Evolutionary conservation across 1,140 invertebrate genomes (phyloP).

Genomic region (Bombus waltoni): DNA sequence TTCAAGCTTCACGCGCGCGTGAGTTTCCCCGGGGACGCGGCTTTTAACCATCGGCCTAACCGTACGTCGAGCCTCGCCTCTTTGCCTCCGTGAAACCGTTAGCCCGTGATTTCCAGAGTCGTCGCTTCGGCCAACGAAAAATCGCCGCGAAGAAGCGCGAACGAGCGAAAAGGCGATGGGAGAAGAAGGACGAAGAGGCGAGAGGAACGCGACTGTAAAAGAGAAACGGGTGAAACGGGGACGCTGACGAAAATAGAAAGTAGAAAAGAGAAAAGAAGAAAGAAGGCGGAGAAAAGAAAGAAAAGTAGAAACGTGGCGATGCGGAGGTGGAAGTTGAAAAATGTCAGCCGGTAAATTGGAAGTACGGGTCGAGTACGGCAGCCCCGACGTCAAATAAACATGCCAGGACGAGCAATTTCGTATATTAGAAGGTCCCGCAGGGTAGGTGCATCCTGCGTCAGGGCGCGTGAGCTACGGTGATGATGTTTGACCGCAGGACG

Average conservation of each 20-base stretch:
- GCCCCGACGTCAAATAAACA: conserved; percentile 79
- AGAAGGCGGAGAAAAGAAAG: not conserved
- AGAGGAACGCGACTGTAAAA: not conserved
- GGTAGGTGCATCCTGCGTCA: conserved; percentile 76
- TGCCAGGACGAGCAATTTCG: conserved; percentile 76
- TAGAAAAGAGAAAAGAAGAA: no score
- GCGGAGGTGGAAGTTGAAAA: conserved; percentile 69
- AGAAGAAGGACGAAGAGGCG: not conserved
- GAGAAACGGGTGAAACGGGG: not conserved
- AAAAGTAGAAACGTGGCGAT: conserved; percentile 24
- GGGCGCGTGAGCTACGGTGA: conserved; percentile 78
- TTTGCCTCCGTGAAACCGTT: conserved; percentile 32
- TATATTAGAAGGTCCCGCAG: conserved; percentile 77
- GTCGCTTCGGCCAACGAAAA: conserved; percentile 40
- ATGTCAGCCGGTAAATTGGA: conserved; percentile 79
- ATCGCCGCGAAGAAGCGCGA: conserved; percentile 21
- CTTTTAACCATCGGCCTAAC: not conserved
- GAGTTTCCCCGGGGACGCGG: not conserved
- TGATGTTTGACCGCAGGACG: conserved; percentile 78
- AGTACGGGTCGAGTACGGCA: conserved; percentile 71
- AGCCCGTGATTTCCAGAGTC: conserved; percentile 44
- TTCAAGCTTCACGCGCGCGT: conserved; percentile 19
- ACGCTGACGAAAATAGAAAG: no score
- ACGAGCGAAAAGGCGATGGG: no score
- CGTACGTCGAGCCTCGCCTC: not conserved